phyloP scores from a whole-genome alignment of 2,797 vertebrate species.

The Diglossa cyanea region DNA sequence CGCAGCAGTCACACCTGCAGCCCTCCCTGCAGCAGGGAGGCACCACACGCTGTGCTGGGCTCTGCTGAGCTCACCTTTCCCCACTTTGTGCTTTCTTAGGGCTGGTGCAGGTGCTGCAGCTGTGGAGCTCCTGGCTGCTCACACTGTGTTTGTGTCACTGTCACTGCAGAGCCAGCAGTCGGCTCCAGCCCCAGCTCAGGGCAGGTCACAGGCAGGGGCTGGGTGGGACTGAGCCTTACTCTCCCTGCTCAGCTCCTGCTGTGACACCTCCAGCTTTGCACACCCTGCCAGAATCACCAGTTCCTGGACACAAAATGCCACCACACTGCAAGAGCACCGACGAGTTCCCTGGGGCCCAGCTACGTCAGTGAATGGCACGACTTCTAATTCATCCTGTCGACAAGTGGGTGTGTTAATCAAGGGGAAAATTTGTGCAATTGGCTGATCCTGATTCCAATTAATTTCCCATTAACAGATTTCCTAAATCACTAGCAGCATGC shows the following conservation, averaged over 20 bases:
- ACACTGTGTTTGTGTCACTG: not conserved
- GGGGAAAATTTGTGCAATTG: conserved; percentile 59
- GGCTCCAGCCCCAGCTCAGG: not conserved
- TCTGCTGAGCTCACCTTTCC: too few species aligned
- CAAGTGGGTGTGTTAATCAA: conserved; percentile 53
- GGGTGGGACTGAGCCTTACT: not conserved
- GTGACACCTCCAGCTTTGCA: not conserved
- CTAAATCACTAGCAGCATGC: conserved; percentile 49
- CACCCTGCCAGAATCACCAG: accelerated
- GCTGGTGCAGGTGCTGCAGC: not conserved
- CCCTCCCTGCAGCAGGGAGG: not conserved
- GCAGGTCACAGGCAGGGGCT: not conserved
- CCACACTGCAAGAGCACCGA: accelerated
- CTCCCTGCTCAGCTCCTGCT: not conserved
- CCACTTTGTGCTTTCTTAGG: accelerated
- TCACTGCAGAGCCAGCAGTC: not conserved
- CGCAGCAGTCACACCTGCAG: accelerated
- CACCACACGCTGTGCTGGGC: accelerated
- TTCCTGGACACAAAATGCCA: not conserved
- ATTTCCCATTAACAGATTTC: conserved; percentile 60
- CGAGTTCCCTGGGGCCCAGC: not conserved
- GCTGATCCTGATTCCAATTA: conserved; percentile 59
- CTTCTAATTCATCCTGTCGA: conserved; percentile 28
- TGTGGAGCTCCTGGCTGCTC: accelerated
- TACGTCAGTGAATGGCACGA: not conserved